Evolutionary conservation across 2,888 invertebrate genomes (phyloP).

Genomic region (Tenthredo distinguenda): DNA sequence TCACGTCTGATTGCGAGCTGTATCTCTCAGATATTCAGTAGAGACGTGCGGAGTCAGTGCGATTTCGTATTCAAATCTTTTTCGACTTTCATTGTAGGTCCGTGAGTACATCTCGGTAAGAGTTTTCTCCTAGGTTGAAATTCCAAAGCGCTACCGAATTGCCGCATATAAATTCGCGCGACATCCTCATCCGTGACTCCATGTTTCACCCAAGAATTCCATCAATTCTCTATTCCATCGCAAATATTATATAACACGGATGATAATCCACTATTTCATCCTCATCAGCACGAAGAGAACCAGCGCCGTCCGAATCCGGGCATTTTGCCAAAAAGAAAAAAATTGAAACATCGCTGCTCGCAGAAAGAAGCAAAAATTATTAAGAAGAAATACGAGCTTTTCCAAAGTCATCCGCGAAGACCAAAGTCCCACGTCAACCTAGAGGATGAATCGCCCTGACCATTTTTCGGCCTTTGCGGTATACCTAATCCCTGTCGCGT

Average conservation of each 20-base stretch:
- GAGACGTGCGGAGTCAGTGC: neutral
- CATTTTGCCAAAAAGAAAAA: neutral
- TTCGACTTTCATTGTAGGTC: conserved; percentile 1
- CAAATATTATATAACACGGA: neutral
- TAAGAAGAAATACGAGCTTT: conserved; percentile 15
- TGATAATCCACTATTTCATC: neutral
- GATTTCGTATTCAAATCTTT: conserved; percentile 20
- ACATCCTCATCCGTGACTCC: neutral
- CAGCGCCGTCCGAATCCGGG: neutral
- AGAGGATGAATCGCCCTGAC: neutral
- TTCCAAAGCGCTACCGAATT: conserved; percentile 6
- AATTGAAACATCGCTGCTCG: neutral
- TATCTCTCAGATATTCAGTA: neutral
- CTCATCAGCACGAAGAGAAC: neutral
- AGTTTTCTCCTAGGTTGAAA: neutral
- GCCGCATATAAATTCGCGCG: conserved; percentile 9
- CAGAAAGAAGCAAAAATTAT: neutral
- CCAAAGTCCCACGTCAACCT: neutral
- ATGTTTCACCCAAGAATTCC: neutral
- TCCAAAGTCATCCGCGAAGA: neutral
- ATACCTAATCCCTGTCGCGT: neutral
- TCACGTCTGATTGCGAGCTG: neutral
- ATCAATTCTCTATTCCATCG: neutral
- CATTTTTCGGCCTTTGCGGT: neutral
- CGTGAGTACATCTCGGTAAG: neutral